Conservation (phyloP, 1,140 invertebrate species). For the Nautilus pompilius region DNA sequence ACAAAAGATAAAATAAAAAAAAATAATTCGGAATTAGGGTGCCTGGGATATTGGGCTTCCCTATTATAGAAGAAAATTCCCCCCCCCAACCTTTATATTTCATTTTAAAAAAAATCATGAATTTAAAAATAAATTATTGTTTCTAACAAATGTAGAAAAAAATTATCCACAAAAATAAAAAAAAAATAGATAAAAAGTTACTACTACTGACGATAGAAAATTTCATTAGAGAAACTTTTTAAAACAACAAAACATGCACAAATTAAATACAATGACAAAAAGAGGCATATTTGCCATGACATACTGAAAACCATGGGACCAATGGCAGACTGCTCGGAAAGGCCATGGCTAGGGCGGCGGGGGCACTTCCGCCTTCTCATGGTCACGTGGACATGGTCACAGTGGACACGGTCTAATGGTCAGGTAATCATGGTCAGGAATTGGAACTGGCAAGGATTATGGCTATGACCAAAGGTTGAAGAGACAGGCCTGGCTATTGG, state of each 20-base stretch:
- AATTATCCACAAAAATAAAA: too few relatives aligned
- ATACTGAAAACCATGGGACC: slow-evolving; percentile 9
- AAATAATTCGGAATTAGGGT: too few relatives aligned
- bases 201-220: too few relatives aligned
- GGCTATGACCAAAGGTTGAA: slow-evolving; percentile 3
- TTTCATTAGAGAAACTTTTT: too few relatives aligned
- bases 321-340: slow-evolving; percentile 11
- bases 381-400: not conserved
- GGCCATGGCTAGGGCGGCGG: slow-evolving; percentile 11
- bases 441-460: slow-evolving; percentile 7
- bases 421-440: slow-evolving; percentile 7
- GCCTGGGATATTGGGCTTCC: too few relatives aligned
- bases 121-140: too few relatives aligned
- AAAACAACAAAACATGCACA: slow-evolving; percentile 1
- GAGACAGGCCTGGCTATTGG: slow-evolving; percentile 4
- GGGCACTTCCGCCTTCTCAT: slow-evolving; percentile 3
- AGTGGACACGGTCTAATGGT: slow-evolving; percentile 6
- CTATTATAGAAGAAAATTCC: too few relatives aligned
- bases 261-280: slow-evolving; percentile 1
- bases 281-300: slow-evolving; percentile 1
- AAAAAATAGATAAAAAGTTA: too few relatives aligned
- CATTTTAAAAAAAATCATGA: too few relatives aligned
- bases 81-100: too few relatives aligned
- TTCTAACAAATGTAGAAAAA: too few relatives aligned
- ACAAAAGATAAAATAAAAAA: too few relatives aligned